Evolutionary conservation across 2,113 vertebrate genomes (phyloP).

Genomic region (Pipa parva): DNA sequence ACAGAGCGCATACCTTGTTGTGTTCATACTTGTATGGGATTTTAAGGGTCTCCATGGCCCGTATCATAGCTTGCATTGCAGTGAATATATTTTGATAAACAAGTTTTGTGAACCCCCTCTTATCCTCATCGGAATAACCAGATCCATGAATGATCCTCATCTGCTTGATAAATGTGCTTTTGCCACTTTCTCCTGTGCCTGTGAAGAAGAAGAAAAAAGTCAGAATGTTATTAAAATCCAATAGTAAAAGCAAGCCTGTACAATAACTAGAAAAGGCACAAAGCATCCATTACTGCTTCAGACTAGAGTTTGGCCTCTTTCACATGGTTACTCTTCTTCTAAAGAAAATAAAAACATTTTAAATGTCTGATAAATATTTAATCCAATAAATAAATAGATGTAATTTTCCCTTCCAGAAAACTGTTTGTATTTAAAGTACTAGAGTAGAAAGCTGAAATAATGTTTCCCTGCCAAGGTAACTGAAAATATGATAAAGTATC

Average conservation of each 20-base stretch:
- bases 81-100: conserved; percentile 98
- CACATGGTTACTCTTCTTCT: no score
- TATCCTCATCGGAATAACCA: conserved; percentile 94
- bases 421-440: no score
- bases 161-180: conserved; percentile 84
- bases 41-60: conserved; percentile 86
- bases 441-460: no score
- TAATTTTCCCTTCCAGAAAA: no score
- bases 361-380: no score
- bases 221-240: background rate
- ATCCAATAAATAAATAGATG: no score
- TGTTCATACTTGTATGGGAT: conserved; percentile 86
- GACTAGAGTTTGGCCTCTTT: no score
- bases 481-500: no score
- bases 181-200: conserved; percentile 81
- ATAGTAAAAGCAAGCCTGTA: background rate
- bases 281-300: background rate
- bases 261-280: background rate
- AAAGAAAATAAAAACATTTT: no score
- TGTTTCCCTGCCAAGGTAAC: no score
- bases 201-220: conserved; percentile 43
- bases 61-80: conserved; percentile 93
- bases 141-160: conserved; percentile 97
- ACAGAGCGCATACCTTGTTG: conserved; percentile 74
- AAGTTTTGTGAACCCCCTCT: conserved; percentile 82